These are phyloP conservation scores for Rousettus leschenaultii DNA, from an alignment of 2,113 vertebrate genomes.

Conservation along the genomic window DNA sequence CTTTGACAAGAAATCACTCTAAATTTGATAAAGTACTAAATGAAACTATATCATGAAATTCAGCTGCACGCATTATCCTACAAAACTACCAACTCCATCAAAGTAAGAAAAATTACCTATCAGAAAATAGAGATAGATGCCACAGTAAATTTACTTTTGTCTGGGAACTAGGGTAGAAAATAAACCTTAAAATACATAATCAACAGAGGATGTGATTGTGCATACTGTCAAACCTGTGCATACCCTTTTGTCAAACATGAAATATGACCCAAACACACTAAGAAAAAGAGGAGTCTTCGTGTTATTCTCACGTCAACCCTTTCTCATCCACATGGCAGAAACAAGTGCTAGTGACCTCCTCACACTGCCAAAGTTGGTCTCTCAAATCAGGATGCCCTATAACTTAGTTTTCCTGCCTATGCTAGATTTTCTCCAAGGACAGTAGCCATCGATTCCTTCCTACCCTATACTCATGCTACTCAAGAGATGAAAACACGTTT, in stretches of 20 bases:
- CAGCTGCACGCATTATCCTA: neutral
- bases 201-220: neutral
- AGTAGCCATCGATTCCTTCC: neutral
- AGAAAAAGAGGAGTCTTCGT: neutral
- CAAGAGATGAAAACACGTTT: neutral
- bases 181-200: slow-evolving; percentile 1
- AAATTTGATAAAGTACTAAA: neutral
- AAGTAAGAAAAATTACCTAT: slow-evolving; percentile 19
- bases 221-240: neutral
- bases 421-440: neutral
- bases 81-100: neutral
- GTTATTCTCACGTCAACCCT: neutral
- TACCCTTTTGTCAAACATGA: neutral
- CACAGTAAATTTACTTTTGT: neutral
- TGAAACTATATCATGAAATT: neutral
- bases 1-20: slow-evolving; percentile 29
- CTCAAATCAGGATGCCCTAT: neutral
- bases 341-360: neutral
- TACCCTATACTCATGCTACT: neutral
- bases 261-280: neutral
- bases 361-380: neutral
- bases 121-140: neutral
- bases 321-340: neutral
- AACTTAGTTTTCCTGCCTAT: neutral
- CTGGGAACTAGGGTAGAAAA: neutral